phyloP scores from a whole-genome alignment of 2,797 vertebrate genomes.

The Loris lydekkerianus region DNA sequence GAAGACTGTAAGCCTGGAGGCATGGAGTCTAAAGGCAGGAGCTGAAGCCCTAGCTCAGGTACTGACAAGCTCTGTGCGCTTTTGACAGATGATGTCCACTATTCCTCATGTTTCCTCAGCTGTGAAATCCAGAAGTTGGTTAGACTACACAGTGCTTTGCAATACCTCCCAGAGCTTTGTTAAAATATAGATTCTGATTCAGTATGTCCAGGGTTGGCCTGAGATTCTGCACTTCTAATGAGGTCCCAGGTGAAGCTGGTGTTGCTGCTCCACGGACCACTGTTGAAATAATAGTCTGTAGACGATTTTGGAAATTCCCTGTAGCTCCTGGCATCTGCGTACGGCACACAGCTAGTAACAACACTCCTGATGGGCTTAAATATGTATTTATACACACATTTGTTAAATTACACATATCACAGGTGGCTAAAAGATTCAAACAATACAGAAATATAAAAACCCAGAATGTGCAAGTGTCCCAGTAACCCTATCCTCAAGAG shows the following conservation, averaged over 20 bases:
- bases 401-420: not conserved
- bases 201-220: not conserved
- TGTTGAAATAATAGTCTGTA: not conserved
- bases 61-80: not conserved
- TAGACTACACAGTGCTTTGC: not conserved
- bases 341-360: not conserved
- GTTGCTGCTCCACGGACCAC: not conserved
- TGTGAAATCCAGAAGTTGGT: conserved; percentile 23
- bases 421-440: not conserved
- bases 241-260: not conserved
- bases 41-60: not conserved
- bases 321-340: not conserved
- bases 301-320: not conserved
- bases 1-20: not conserved
- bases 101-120: not conserved
- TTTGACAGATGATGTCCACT: not conserved
- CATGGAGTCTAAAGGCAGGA: not conserved
- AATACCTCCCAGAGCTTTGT: not conserved
- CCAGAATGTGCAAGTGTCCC: not conserved
- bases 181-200: conserved; percentile 2
- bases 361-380: not conserved
- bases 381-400: not conserved
- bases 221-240: conserved; percentile 12
- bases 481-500: not conserved
- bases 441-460: conserved; percentile 45